Conservation (phyloP, 2,113 vertebrate genomes). For the Fregetta grallaria region DNA sequence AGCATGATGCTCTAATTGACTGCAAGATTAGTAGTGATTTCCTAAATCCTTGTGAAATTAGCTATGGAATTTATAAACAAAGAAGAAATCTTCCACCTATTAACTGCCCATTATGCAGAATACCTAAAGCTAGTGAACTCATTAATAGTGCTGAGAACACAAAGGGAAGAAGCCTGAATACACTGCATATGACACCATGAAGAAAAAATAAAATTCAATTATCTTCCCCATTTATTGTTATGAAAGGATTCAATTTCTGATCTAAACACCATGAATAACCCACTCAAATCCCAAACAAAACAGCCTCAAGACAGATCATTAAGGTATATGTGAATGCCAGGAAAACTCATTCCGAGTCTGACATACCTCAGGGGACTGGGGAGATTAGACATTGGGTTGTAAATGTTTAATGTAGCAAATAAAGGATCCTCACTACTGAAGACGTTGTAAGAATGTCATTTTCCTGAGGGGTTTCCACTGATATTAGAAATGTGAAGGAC, state of each 20-base stretch:
- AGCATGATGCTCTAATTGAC: neutral
- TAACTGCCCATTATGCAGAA: neutral
- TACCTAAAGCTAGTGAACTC: neutral
- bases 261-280: slow-evolving; percentile 19
- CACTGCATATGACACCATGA: neutral
- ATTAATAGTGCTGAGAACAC: neutral
- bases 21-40: neutral
- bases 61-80: slow-evolving; percentile 8
- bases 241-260: neutral
- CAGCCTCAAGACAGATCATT: slow-evolving; percentile 7
- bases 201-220: slow-evolving; percentile 45
- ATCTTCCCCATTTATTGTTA: slow-evolving; percentile 16
- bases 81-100: neutral
- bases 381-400: neutral
- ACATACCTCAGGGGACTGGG: neutral
- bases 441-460: neutral
- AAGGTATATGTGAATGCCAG: slow-evolving; percentile 24
- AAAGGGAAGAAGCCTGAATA: neutral
- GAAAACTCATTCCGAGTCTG: neutral
- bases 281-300: slow-evolving; percentile 38
- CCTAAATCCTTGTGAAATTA: neutral
- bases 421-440: neutral
- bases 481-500: neutral
- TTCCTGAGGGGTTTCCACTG: neutral
- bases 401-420: slow-evolving; percentile 36